Evolutionary conservation across 2,888 invertebrate species (phyloP), one percentile per base, ranked within the genome.

Genomic region (Seira musarum): DNA sequence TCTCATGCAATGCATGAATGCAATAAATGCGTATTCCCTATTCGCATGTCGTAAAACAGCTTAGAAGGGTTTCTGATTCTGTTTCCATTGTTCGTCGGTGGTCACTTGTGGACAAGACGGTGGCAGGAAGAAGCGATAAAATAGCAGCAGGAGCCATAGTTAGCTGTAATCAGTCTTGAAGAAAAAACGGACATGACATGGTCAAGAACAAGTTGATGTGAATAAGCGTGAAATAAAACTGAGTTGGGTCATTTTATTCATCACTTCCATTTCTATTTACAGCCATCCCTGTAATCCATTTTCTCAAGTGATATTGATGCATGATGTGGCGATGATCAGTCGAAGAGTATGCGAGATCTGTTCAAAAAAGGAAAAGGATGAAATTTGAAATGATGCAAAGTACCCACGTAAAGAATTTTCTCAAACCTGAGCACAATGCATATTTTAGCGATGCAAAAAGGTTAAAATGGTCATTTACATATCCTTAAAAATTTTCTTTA

Each of bases 51-150:
- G 40, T 40, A 40, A 40, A 40, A 40, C 13, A 40, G 40, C 40
- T n/a, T n/a, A 40, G 13, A 40, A 40, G 40, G 40, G 57, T 68
- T 69, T 30, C n/a, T n/a, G 65, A n/a, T n/a, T n/a, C n/a, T n/a
- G 24, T 61, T 76, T 64, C 8, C 17, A 24, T 69, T 63, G 67
- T 49, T 49, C 25, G 25, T 53, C 64, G 68, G 68, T 76, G 75
- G 75, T 75, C 75, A 75, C 68, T 76, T 76, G 67, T 63, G 76
- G 76, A 74, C 24, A 60, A 57, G 25, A 21, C 6, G 49, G 22
- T 72, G 35, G 75, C 40, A 40, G 40, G 40, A 40, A 40, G 49
- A 66, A 61, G 67, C 40, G 67, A 75, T 75, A 75, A 75, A 75
- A 75, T 68, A 75, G 40, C 68, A 63, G 49, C 63, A 68, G 49